Evolutionary conservation across 2,888 invertebrate species (phyloP), one percentile per base, ranked within the genome.

Genomic region (Torymus auratus): DNA sequence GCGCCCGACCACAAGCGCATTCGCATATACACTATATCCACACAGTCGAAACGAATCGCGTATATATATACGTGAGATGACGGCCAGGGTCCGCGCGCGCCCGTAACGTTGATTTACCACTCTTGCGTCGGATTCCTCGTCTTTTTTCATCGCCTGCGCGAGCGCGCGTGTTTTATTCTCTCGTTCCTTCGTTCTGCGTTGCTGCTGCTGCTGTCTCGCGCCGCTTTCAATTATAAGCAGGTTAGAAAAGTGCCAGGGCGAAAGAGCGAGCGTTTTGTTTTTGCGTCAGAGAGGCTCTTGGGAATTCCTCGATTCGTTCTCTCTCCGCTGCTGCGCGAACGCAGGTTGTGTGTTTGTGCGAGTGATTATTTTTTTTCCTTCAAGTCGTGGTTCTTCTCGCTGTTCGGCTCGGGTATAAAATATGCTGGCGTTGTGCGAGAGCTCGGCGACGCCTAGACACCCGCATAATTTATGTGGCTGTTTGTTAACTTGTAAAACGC

Each of bases 401-500:
- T 11, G 13, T 61, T 61, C 79, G 58, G 69, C 52, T 69, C 69
- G 52, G 64, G 23, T 73, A 62, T 61, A 58, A 69, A 68, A 78
- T 68, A 78, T 73, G 74, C 62, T 62, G 64, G 53, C 41, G 60
- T 23, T 65, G 62, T 41, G 50, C 65, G 56, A 2, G 41, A 5
- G 41, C 41, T n/a, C n/a, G 41, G 7, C 41, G 41, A 41, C 41
- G 41, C 10, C 71, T 71, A 71, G 50, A 71, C 55, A 60, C 65
- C 61, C 55, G 80, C 70, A 80, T 80, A 80, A 75, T 80, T 79
- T 71, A 80, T 75, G 67, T 5, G 65, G 41, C 53, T 71, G 71
- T 80, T 75, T 80, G 65, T 80, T 80, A 70, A 71, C 61, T 80
- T 80, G 75, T 75, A 75, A 75, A 80, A 80, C 15, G 80, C 61